phyloP scores from a whole-genome alignment of 2,888 invertebrate species.

The Neocrepidodera transversa region DNA sequence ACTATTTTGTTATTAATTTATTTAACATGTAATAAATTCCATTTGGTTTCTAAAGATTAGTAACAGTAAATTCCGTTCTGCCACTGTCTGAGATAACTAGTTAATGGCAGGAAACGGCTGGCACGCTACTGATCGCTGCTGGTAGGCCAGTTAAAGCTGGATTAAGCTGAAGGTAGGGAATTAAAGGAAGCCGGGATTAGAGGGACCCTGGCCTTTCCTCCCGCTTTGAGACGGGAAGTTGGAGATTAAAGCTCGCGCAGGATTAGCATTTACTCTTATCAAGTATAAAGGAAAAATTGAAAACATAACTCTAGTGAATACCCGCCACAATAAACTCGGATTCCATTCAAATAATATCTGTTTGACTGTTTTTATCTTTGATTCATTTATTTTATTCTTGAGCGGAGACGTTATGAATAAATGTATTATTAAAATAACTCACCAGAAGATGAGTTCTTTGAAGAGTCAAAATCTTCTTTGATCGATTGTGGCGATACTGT shows the following conservation, averaged over 20 bases:
- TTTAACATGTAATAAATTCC: too few relatives aligned
- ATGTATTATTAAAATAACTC: conserved; percentile 60
- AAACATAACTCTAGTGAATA: conserved; percentile 43
- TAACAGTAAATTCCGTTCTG: background rate
- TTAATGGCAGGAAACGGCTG: conserved; percentile 4
- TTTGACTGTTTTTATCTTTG: conserved; percentile 5
- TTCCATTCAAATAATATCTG: conserved; percentile 5
- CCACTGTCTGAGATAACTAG: conserved; percentile 6
- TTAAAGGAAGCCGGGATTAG: conserved; percentile 62
- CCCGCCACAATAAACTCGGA: background rate
- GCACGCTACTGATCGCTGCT: conserved; percentile 45
- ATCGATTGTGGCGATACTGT: conserved; percentile 65
- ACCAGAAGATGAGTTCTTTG: conserved; percentile 60
- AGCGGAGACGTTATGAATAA: too few relatives aligned
- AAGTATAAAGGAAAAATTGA: conserved; percentile 57
- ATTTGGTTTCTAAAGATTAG: too few relatives aligned
- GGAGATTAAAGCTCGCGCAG: conserved; percentile 57
- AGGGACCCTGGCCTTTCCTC: conserved; percentile 57
- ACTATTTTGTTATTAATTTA: background rate
- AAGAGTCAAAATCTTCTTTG: conserved; percentile 72
- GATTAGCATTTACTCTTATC: conserved; percentile 60
- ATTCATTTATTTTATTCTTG: background rate
- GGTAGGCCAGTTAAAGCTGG: conserved; percentile 61
- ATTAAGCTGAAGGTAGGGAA: conserved; percentile 62
- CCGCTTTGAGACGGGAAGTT: conserved; percentile 58